These are phyloP conservation scores for Dicrurus megarhynchus DNA, from an alignment of 2,113 vertebrate species.

Conservation along the genomic window DNA sequence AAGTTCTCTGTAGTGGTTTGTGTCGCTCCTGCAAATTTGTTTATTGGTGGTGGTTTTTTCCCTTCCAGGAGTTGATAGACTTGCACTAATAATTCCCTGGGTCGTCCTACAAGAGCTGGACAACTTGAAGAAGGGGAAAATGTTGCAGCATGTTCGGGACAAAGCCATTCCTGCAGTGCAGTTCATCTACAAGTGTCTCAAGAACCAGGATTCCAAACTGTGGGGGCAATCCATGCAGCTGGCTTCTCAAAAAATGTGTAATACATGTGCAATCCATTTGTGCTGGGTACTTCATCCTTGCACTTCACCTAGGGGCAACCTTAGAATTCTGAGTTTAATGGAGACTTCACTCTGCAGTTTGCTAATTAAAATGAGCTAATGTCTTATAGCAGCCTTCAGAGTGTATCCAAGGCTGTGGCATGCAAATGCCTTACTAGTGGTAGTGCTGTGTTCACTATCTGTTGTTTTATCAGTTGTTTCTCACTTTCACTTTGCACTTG, in stretches of 20 bases:
- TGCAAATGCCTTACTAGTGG: background rate
- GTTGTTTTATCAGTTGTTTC: background rate
- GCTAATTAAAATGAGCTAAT: background rate
- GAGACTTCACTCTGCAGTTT: background rate
- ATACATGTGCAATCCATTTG: conserved; percentile 47
- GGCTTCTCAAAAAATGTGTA: conserved; percentile 82
- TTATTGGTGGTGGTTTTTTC: background rate
- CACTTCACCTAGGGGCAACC: background rate
- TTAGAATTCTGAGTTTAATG: background rate
- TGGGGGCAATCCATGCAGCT: conserved; percentile 97
- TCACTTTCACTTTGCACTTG: background rate
- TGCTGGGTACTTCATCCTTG: background rate
- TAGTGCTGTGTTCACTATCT: background rate
- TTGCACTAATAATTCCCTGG: conserved; percentile 90
- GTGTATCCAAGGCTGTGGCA: background rate
- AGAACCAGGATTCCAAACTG: conserved; percentile 76
- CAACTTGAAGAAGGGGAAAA: conserved; percentile 82
- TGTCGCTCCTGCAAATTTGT: background rate
- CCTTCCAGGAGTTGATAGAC: conserved; percentile 75
- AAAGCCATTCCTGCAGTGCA: conserved; percentile 87
- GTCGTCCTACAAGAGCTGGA: conserved; percentile 93
- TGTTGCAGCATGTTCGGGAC: conserved; percentile 77
- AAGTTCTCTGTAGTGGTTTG: background rate
- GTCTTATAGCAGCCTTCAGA: background rate
- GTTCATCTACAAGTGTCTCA: conserved; percentile 85